Evolutionary conservation across 2,113 vertebrate genomes (phyloP).

Genomic region (Strix aluco): DNA sequence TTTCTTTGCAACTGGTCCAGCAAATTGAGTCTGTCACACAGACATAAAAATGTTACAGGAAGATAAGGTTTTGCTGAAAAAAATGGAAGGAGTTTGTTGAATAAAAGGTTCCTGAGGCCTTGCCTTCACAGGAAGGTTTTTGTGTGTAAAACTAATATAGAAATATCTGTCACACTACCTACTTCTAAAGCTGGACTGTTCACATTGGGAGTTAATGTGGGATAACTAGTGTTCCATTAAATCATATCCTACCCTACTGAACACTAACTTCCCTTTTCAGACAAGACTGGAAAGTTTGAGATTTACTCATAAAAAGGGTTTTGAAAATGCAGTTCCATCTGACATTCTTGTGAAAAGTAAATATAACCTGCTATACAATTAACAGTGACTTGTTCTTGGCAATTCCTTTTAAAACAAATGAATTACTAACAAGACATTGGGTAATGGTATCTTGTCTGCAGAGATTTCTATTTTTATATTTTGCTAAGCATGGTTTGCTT

Average conservation of each 20-base stretch:
- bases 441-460: slow-evolving; percentile 36
- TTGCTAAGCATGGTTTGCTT: slow-evolving; percentile 1
- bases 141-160: not conserved
- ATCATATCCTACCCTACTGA: not conserved
- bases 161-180: not conserved
- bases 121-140: not conserved
- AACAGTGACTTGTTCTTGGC: slow-evolving; percentile 22
- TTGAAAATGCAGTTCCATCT: slow-evolving; percentile 4
- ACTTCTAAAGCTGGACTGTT: not conserved
- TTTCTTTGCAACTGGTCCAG: not conserved
- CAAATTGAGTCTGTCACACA: not conserved
- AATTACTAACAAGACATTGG: slow-evolving; percentile 9
- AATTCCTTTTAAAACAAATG: slow-evolving; percentile 31
- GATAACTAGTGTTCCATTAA: not conserved
- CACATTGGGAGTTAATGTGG: not conserved
- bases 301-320: not conserved
- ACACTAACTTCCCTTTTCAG: not conserved
- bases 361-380: slow-evolving; percentile 28
- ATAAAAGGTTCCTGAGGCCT: not conserved
- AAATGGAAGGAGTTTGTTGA: not conserved
- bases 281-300: not conserved
- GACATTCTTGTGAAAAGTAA: slow-evolving; percentile 22
- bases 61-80: not conserved
- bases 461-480: slow-evolving; percentile 45
- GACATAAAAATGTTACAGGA: not conserved